Evolutionary conservation across 2,113 vertebrate species (phyloP).

Genomic region (Ranitomeya variabilis): DNA sequence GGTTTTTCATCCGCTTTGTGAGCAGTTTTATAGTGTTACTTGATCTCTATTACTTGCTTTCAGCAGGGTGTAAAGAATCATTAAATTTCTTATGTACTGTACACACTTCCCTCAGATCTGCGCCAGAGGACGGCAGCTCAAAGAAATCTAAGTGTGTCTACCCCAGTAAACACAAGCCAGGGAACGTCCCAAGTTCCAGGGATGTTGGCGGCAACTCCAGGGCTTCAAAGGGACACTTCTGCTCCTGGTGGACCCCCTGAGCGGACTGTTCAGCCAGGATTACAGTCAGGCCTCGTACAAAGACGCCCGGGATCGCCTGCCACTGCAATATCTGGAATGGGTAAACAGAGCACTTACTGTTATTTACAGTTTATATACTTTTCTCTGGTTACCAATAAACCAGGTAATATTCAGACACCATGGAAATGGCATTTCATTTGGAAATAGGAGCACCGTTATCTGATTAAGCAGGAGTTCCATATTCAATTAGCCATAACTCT

Average conservation of each 20-base stretch:
- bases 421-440: constrained; percentile 84
- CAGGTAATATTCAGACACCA: constrained; percentile 76
- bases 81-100: constrained; percentile 59
- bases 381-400: constrained; percentile 85
- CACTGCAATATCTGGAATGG: constrained; percentile 88
- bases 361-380: constrained; percentile 85
- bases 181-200: constrained; percentile 71
- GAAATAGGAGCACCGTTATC: constrained; percentile 81
- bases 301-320: constrained; percentile 86
- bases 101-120: constrained; percentile 79
- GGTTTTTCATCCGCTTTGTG: not conserved
- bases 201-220: constrained; percentile 71
- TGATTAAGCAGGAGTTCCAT: constrained; percentile 84
- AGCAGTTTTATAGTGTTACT: constrained; percentile 46
- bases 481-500: constrained; percentile 87
- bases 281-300: constrained; percentile 81
- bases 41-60: constrained; percentile 52
- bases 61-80: constrained; percentile 56
- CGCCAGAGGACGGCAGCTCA: constrained; percentile 86
- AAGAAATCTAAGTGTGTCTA: constrained; percentile 71
- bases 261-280: constrained; percentile 74
- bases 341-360: constrained; percentile 88
- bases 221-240: constrained; percentile 75
- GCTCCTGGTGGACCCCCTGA: constrained; percentile 88
- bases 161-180: constrained; percentile 66